Conservation (phyloP, 2,888 invertebrate species). For the Epinotia ramella region DNA sequence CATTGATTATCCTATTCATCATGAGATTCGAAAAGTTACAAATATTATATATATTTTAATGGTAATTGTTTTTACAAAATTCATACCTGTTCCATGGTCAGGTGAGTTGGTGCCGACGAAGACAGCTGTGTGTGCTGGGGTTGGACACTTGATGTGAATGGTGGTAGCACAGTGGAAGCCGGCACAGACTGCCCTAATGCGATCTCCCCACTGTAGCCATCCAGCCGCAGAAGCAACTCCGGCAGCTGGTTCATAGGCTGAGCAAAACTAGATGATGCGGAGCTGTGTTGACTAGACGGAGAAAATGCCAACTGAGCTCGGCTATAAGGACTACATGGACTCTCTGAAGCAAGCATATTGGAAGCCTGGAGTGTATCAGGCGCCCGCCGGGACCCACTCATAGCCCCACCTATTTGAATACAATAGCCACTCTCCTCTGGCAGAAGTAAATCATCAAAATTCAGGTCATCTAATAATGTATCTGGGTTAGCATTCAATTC, state of each 20-base stretch:
- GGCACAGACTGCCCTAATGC: slow-evolving; percentile 87
- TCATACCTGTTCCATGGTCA: slow-evolving; percentile 89
- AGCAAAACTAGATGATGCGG: slow-evolving; percentile 80
- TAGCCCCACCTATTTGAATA: slow-evolving; percentile 81
- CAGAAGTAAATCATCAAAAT: slow-evolving; percentile 92
- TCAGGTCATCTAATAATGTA: slow-evolving; percentile 92
- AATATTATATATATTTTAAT: background rate
- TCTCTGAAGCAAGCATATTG: slow-evolving; percentile 66
- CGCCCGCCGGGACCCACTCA: slow-evolving; percentile 71
- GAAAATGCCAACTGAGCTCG: slow-evolving; percentile 85
- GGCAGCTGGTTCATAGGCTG: slow-evolving; percentile 81
- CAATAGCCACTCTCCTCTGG: slow-evolving; percentile 88
- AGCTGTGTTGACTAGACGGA: slow-evolving; percentile 88
- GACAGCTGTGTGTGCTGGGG: slow-evolving; percentile 88
- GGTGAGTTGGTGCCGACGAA: slow-evolving; percentile 94
- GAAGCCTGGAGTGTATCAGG: slow-evolving; percentile 60
- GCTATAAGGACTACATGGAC: slow-evolving; percentile 83
- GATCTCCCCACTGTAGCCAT: slow-evolving; percentile 83
- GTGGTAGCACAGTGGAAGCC: slow-evolving; percentile 82
- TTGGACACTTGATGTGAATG: slow-evolving; percentile 73
- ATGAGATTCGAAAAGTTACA: background rate
- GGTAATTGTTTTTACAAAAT: slow-evolving; percentile 14
- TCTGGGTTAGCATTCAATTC: slow-evolving; percentile 95
- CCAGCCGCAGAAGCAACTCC: slow-evolving; percentile 89
- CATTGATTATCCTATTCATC: background rate